Percentiles rank a stretch among this genome's conserved stretches.
These are phyloP conservation scores for Pampusana beccarii DNA, from an alignment of 2,113 vertebrate species.

Conservation along the genomic window DNA sequence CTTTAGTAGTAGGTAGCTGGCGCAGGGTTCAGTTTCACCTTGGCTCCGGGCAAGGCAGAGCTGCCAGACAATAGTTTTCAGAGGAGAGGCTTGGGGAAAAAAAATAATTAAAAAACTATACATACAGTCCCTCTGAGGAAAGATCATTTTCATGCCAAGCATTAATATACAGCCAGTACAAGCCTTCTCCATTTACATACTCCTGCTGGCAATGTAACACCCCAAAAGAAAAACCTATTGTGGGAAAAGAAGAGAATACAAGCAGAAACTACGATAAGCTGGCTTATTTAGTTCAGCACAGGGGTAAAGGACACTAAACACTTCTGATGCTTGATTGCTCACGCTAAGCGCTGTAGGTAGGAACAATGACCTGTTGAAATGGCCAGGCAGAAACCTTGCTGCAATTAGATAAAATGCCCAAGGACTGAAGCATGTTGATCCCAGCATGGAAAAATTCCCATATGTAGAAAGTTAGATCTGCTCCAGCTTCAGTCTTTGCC, in stretches of 20 bases:
- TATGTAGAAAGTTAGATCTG: background rate
- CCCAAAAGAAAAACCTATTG: background rate
- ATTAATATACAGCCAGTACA: background rate
- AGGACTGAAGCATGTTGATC: background rate
- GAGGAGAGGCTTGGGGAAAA: background rate
- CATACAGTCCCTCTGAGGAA: background rate
- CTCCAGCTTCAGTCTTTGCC: background rate
- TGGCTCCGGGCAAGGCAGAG: conserved; percentile 18
- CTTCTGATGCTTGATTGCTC: background rate
- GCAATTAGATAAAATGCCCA: background rate
- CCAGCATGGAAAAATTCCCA: background rate
- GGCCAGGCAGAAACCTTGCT: background rate
- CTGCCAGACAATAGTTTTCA: background rate
- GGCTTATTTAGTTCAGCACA: background rate
- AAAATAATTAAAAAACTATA: background rate
- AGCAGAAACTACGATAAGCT: background rate
- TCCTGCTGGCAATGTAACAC: background rate
- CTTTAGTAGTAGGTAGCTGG: background rate
- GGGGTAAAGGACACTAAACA: background rate
- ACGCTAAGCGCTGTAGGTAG: background rate
- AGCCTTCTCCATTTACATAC: background rate
- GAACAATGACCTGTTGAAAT: background rate
- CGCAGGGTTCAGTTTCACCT: background rate
- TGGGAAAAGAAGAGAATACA: background rate
- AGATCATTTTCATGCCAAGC: background rate